Base-by-base conservation (phyloP, 2,888 invertebrate genomes). In the Achlya flavicornis region DNA sequence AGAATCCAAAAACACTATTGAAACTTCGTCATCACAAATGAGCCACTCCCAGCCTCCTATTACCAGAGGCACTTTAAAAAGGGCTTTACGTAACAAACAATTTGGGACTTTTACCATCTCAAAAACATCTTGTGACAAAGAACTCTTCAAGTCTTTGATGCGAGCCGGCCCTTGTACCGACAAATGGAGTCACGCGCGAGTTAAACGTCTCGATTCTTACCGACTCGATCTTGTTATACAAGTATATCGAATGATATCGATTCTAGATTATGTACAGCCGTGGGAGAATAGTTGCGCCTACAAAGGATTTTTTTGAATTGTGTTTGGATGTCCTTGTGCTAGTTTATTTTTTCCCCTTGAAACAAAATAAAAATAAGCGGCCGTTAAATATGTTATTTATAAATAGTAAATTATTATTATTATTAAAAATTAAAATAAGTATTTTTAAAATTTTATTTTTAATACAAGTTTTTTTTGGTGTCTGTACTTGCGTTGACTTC, bases 111-210 rank as follows among this genome's bases (percentile, higher is more conserved):
- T 76, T 73, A 73, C 67, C 72, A 67, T 76, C 67, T 63, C 33
- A 53, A 53, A 48, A 53, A 53, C 41, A 60, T 60, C 41, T 11
- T 46, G 26, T 59, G 63, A 72, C 68, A 73, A 73, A 72, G 74
- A 74, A 77, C 73, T 71, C 71, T 71, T 73, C 71, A 72, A 70
- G 70, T 73, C 80, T 87, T 88, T 87, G 85, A 88, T 83, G 83
- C 81, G 53, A 53, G 53, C 53, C 71, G 71, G 71, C 77, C 76
- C 81, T 78, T 86, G 86, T 88, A 85, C 80, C 81, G 66, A 64
- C 79, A 86, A 87, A 88, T 88, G 84, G 84, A 88, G 89, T 90
- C 90, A 89, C 89, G 89, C 84, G 79, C 70, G 78, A 76, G 81
- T 85, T 88, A 88, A 89, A 89, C 80, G 84, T 84, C 82, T 84